Evolutionary conservation across 2,888 invertebrate species (phyloP).

Genomic region (Nomada lathburiana): DNA sequence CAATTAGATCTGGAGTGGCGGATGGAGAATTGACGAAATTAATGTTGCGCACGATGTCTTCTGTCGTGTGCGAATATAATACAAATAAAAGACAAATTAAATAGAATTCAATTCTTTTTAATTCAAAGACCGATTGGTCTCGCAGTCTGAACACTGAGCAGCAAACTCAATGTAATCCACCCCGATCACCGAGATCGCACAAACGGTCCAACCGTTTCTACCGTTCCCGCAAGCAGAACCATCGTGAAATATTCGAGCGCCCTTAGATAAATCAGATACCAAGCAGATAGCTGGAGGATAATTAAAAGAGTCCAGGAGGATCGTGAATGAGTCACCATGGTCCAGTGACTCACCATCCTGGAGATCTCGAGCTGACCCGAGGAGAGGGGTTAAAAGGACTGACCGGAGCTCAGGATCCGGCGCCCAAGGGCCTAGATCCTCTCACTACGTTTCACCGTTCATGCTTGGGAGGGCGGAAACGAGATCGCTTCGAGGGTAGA

Average conservation of each 20-base stretch:
- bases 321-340: slow-evolving; percentile 64
- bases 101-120: no score
- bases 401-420: slow-evolving; percentile 66
- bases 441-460: slow-evolving; percentile 57
- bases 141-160: no score
- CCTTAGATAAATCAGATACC: slow-evolving; percentile 19
- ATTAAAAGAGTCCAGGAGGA: slow-evolving; percentile 60
- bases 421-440: slow-evolving; percentile 66
- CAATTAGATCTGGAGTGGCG: no score
- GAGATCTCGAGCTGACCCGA: slow-evolving; percentile 53
- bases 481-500: slow-evolving; percentile 63
- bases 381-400: slow-evolving; percentile 68
- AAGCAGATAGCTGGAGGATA: slow-evolving; percentile 16
- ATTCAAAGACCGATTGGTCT: no score
- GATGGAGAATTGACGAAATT: no score
- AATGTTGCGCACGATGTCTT: no score
- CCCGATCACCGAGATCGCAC: not conserved
- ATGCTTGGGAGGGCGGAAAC: slow-evolving; percentile 69
- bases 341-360: slow-evolving; percentile 64
- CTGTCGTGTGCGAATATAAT: no score
- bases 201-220: not conserved
- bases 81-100: no score
- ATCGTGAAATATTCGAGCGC: not conserved
- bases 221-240: not conserved
- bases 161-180: no score